Evolutionary conservation across 2,797 vertebrate species (phyloP).

Genomic region (Pyrocephalus nanus): DNA sequence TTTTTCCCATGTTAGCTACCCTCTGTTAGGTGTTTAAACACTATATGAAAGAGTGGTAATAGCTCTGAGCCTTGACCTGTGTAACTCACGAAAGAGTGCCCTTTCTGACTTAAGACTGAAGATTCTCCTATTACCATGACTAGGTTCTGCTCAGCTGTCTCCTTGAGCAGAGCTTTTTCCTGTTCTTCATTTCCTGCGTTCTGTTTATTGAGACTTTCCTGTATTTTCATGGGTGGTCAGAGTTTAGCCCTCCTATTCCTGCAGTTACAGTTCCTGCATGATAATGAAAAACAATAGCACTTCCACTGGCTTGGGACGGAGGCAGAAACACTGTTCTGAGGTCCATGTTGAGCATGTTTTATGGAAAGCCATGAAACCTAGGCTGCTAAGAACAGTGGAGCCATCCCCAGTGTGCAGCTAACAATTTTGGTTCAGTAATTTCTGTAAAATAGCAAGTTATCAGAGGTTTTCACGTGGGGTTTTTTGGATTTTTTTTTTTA

Average conservation of each 20-base stretch:
- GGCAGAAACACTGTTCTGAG: not conserved
- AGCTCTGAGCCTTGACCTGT: not conserved
- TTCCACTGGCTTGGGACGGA: not conserved
- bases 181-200: not conserved
- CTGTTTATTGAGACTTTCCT: not conserved
- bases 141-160: not conserved
- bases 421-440: not conserved
- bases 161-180: accelerated
- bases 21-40: not conserved
- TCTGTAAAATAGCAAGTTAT: not conserved
- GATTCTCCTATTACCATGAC: not conserved
- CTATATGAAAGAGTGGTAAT: not conserved
- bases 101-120: not conserved
- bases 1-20: not conserved
- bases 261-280: not conserved
- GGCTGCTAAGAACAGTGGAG: not conserved
- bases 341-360: not conserved
- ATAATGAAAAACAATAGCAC: not conserved
- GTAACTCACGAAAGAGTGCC: not conserved
- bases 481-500: not conserved
- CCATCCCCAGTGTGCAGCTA: not conserved
- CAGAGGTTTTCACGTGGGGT: not conserved
- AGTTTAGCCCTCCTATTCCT: not conserved
- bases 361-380: not conserved
- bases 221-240: not conserved